These are phyloP conservation scores for Phycodurus eques DNA, from an alignment of 2,113 vertebrate genomes.

Conservation along the genomic window DNA sequence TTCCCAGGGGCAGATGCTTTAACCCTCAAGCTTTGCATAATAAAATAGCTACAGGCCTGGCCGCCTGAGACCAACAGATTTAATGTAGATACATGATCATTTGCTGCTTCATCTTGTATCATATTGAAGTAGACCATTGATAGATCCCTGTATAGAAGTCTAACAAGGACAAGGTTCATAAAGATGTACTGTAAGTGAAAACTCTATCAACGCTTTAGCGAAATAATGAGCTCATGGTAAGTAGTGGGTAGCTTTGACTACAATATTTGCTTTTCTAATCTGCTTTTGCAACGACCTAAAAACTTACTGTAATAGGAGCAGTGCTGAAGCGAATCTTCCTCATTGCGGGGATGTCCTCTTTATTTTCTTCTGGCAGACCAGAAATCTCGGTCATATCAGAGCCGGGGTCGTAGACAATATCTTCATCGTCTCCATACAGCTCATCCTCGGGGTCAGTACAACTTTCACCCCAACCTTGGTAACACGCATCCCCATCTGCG, in stretches of 20 bases:
- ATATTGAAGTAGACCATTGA: neutral
- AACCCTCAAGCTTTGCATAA: conserved; percentile 43
- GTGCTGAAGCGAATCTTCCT: conserved; percentile 94
- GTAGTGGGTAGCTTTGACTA: conserved; percentile 14
- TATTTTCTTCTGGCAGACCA: conserved; percentile 87
- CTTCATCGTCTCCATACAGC: conserved; percentile 88
- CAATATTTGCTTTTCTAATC: conserved; percentile 30
- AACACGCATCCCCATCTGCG: conserved; percentile 85
- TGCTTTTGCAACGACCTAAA: conserved; percentile 39
- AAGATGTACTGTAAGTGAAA: conserved; percentile 1
- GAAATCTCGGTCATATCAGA: conserved; percentile 85
- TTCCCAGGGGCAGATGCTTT: conserved; percentile 46
- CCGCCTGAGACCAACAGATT: conserved; percentile 19
- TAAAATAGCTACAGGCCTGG: conserved; percentile 28
- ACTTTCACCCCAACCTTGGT: conserved; percentile 91
- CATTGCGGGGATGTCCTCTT: conserved; percentile 85
- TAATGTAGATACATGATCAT: conserved; percentile 18
- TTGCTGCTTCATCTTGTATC: conserved; percentile 12
- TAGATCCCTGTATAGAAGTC: neutral
- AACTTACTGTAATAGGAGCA: conserved; percentile 89
- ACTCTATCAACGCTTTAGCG: neutral
- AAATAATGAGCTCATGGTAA: conserved; percentile 24
- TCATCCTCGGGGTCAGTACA: conserved; percentile 89
- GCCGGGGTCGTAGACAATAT: conserved; percentile 84
- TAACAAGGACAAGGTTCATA: conserved; percentile 2